phyloP scores from a whole-genome alignment of 2,797 vertebrate species.

The Cheirogaleus major region DNA sequence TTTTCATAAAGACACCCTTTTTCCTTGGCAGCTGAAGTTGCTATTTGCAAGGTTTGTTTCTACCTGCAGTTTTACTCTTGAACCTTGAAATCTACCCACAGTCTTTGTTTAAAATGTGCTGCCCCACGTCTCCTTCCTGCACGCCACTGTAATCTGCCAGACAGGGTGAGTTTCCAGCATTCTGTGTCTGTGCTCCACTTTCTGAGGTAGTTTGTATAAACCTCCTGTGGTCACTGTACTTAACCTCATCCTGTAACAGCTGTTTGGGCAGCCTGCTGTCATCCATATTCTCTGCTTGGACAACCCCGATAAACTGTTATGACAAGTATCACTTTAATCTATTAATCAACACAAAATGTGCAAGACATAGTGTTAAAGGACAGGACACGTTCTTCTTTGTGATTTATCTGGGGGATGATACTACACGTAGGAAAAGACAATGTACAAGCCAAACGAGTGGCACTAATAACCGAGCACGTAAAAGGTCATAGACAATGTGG shows the following conservation, averaged over 20 bases:
- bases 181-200: background rate
- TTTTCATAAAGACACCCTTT: background rate
- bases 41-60: background rate
- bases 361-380: slow-evolving; percentile 49
- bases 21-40: background rate
- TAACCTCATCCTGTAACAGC: slow-evolving; percentile 59
- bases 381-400: slow-evolving; percentile 7
- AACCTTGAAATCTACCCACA: background rate
- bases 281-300: slow-evolving; percentile 71
- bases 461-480: background rate
- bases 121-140: background rate
- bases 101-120: slow-evolving; percentile 43
- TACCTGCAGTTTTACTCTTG: background rate
- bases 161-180: background rate
- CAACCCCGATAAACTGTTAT: slow-evolving; percentile 72
- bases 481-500: background rate
- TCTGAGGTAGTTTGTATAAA: slow-evolving; percentile 59
- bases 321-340: slow-evolving; percentile 74
- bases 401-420: background rate
- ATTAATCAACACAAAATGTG: slow-evolving; percentile 74
- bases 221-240: slow-evolving; percentile 50
- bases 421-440: background rate
- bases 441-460: background rate
- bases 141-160: background rate
- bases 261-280: slow-evolving; percentile 42